Base-by-base conservation (phyloP, 2,797 vertebrate species). In the Petrocephalus schoutedeni region DNA sequence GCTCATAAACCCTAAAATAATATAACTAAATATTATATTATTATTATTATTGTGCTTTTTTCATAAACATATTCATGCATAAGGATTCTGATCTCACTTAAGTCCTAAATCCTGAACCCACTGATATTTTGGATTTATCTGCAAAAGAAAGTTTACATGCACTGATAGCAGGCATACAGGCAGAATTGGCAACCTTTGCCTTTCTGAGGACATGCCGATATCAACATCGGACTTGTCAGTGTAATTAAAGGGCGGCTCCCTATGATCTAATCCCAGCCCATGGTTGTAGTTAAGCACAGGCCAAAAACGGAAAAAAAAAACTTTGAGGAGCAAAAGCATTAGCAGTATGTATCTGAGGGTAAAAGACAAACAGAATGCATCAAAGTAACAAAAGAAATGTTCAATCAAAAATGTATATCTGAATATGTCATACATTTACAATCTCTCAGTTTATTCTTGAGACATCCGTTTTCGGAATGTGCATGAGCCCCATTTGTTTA, bases 191-290 rank as follows among this genome's bases (percentile, higher is more conserved):
- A 57, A 23, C 54, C 64, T 53, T 28, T 67, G 28, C 28, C 9
- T 28, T 23, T 32, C 23, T 6, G 87, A 49, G 21, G 41, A 83
- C n/a, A 57, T 84, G 53, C 86, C 14, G 53, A 82, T 19, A 82
- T 89, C 86, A 71, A 57, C 59, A 21, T 45, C 59, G 88, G 86
- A 86, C 58, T 85, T 53, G 89, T 82, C 32, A 83, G 57, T 88
- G 23, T 91, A 89, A 91, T 91, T 90, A 90, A 89, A 90, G 89
- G 85, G 87, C 87, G 89, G 87, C 77, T 87, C 90, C 87, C 88
- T 89, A 80, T 90, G 89, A 91, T 87, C 89, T 91, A 87, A 91
- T 90, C 87, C 64, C 86, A 87, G 21, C 67, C 90, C 89, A 87
- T 86, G 74, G 88, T 89, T 90, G 87, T 90, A 87, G 82, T 86